A percentile compares a stretch with the other conserved stretches of the same genome.
Evolutionary conservation across 2,113 vertebrate species (phyloP).

Genomic region (Pipra filicauda): DNA sequence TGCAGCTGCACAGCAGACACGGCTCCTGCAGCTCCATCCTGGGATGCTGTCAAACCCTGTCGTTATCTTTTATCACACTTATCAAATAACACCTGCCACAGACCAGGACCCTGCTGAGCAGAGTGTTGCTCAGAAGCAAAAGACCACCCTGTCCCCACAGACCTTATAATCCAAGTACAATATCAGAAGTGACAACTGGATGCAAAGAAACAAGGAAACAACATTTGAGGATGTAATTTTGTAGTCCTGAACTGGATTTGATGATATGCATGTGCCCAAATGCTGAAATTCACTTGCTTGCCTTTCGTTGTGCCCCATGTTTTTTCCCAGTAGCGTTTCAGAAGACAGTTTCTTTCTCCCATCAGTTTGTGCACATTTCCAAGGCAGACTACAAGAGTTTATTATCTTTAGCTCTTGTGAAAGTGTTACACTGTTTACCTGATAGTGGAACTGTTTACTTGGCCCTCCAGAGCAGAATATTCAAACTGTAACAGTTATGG

Average conservation of each 20-base stretch:
- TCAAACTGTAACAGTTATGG: neutral
- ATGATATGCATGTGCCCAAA: neutral
- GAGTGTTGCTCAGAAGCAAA: neutral
- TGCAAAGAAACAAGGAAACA: neutral
- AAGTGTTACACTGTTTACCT: neutral
- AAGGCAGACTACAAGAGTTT: neutral
- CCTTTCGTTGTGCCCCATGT: neutral
- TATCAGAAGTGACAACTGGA: neutral
- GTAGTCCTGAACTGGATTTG: neutral
- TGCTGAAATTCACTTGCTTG: neutral
- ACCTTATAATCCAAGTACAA: neutral
- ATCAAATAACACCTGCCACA: neutral
- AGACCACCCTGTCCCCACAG: neutral
- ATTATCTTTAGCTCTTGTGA: neutral
- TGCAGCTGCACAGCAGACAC: neutral
- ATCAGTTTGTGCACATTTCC: neutral
- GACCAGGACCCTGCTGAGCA: neutral
- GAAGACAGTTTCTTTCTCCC: neutral
- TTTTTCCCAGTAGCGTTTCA: neutral
- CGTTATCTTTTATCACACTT: neutral
- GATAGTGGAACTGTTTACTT: neutral
- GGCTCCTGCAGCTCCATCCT: neutral
- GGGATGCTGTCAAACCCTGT: neutral
- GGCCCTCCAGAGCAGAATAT: neutral
- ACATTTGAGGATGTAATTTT: neutral